Conservation (phyloP, 2,113 vertebrate genomes). For the Strigops habroptila region DNA sequence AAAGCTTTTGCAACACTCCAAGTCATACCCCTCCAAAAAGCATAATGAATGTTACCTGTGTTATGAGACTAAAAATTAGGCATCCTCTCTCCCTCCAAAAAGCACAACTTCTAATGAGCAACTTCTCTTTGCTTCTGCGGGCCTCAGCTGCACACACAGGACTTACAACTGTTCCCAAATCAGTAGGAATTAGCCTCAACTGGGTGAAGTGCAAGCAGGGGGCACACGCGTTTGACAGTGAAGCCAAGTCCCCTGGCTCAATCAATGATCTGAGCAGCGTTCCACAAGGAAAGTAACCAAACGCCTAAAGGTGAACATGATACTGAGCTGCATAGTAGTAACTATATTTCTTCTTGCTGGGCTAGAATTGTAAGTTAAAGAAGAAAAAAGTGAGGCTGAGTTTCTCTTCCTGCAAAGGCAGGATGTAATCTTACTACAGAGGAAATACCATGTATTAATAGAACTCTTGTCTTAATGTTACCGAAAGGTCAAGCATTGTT, state of each 20-base stretch:
- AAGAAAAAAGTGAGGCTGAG: neutral
- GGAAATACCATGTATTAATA: neutral
- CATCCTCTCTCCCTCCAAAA: neutral
- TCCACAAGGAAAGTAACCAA: neutral
- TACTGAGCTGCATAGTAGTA: neutral
- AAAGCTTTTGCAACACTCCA: neutral
- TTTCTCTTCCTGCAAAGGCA: neutral
- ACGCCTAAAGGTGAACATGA: neutral
- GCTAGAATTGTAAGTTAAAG: neutral
- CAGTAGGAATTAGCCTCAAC: neutral
- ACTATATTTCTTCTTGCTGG: neutral
- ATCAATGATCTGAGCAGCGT: neutral
- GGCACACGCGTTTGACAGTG: rapidly evolving
- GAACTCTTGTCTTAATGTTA: neutral
- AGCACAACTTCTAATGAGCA: neutral
- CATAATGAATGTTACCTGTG: neutral
- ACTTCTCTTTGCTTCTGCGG: neutral
- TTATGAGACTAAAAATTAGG: neutral
- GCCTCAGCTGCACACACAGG: neutral
- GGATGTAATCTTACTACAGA: neutral
- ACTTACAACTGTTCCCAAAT: neutral
- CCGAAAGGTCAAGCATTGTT: neutral
- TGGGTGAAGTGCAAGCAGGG: neutral
- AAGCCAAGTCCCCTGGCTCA: neutral
- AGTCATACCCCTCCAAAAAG: neutral